phyloP scores from a whole-genome alignment of 2,113 vertebrate genomes.

The Onychostoma macrolepis region DNA sequence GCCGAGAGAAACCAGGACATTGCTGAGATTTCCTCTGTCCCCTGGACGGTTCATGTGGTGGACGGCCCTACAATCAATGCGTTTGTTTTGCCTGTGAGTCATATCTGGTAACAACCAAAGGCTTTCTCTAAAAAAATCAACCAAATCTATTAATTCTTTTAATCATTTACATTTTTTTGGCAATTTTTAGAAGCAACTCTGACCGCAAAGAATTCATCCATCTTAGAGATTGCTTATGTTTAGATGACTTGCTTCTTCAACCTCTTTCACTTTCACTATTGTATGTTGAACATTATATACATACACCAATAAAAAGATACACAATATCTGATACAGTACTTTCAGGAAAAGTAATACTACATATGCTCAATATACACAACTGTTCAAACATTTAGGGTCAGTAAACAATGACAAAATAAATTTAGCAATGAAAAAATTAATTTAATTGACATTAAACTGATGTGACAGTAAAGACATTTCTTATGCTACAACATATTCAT shows the following conservation, averaged over 20 bases:
- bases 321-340: background rate
- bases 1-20: conserved; percentile 88
- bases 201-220: background rate
- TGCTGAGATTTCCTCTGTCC: conserved; percentile 77
- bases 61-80: conserved; percentile 83
- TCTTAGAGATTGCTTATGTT: background rate
- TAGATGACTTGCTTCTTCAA: background rate
- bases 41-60: conserved; percentile 88
- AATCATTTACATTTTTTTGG: background rate
- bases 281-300: background rate
- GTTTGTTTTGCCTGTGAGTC: conserved; percentile 90
- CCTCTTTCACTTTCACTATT: background rate
- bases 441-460: too few relatives aligned
- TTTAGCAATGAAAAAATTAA: too few relatives aligned
- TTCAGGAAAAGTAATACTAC: background rate
- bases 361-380: background rate
- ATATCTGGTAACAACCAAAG: background rate
- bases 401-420: too few relatives aligned
- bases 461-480: background rate
- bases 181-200: background rate
- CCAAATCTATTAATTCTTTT: background rate
- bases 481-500: background rate
- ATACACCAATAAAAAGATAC: background rate
- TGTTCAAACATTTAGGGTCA: background rate
- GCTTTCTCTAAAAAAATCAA: background rate